A percentile compares a stretch with the other conserved stretches of the same genome.
Conservation (phyloP, 2,888 invertebrate species). For the Acanthosepion lycidas region DNA sequence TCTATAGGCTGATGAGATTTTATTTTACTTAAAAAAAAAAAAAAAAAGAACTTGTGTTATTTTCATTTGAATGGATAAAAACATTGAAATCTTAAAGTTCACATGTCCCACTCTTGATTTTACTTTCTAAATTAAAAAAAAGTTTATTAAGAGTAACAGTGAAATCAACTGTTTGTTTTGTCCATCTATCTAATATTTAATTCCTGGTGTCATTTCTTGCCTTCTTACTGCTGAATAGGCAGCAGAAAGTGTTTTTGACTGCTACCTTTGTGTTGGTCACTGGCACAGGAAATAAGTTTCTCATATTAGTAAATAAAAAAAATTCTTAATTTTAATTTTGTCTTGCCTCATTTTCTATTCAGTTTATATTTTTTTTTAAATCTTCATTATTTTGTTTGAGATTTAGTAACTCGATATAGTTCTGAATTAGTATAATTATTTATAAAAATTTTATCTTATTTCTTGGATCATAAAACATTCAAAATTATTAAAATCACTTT, state of each 20-base stretch:
- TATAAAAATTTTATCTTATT: not conserved
- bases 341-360: not conserved
- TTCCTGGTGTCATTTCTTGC: conserved; percentile 22
- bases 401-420: not conserved
- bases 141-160: not conserved
- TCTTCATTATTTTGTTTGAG: not conserved
- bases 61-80: not conserved
- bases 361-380: not conserved
- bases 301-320: not conserved
- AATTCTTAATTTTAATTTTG: not conserved
- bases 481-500: too few species aligned
- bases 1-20: too few species aligned
- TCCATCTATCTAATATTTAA: too few species aligned
- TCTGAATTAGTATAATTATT: not conserved
- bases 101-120: not conserved
- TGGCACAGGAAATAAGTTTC: not conserved
- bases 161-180: not conserved
- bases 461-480: not conserved
- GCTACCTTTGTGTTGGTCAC: not conserved
- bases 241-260: not conserved
- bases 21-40: not conserved
- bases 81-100: not conserved
- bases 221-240: conserved; percentile 18
- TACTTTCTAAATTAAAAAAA: not conserved
- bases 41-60: not conserved